Base-by-base conservation (phyloP, 2,888 invertebrate species). In the Siphonodentalium dalli region DNA sequence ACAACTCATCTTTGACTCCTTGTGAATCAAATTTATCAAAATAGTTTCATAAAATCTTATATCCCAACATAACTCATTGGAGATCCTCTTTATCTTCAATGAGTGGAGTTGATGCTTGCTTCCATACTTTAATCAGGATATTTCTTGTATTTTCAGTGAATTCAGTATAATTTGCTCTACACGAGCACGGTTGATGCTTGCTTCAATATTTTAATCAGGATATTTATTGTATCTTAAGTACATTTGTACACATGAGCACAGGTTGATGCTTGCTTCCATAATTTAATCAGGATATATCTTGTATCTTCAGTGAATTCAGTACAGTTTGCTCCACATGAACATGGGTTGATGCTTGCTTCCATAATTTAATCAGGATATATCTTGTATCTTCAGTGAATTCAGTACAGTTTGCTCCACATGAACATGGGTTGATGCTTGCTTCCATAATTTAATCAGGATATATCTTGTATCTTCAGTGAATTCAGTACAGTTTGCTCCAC, bases 401-500 rank as follows among this genome's bases (percentile, higher is more conserved):
- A 92, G 90, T 75, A 88, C 87, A 58, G 88, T 99, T 97, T 91
- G 97, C 97, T 9, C 97, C 99, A 0, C 88, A 92, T 38, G 96
- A 97, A 78, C 92, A 90, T 78, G 99, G 97, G 0, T 84, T 97
- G 54, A 89, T 95, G 63, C 83, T 99, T 60, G 96, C 96, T 0
- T 96, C 96, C 82, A 96, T 93, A 48, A 97, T 97, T 78, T 97
- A 97, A 0, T 98, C 99, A 82, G 95, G 97, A 15, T 90, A 94
- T 0, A 11, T 33, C 31, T 54, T 57, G 34, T 31, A 90, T 98
- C 60, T 94, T 96, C 1, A 88, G 96, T 58, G 84, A 98, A 23
- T 89, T 89, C 0, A 92, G 90, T 75, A 88, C 87, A 58, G 88
- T 99, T 97, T 91, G 97, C 97, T 9, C 97, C 99, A 0, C 88